Evolutionary conservation across 1,140 invertebrate genomes (phyloP), one percentile per base, ranked within the genome.

Genomic region (Solenopsis fugax): DNA sequence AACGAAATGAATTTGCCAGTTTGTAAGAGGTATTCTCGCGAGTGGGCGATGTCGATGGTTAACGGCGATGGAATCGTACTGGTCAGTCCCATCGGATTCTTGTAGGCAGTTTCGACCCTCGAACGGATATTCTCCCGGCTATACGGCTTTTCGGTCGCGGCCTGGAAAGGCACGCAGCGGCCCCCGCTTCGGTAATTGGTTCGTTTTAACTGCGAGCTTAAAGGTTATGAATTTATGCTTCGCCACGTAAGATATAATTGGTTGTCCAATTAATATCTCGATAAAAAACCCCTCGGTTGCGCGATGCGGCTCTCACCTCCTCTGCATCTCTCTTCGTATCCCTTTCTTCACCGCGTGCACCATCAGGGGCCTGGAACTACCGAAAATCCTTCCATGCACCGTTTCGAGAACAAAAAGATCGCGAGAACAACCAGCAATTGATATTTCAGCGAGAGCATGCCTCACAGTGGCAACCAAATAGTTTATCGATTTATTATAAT

Each of bases 161-260:
- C 16, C 21, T n/a, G 72, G n/a, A 45, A 50, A 52, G 67, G 34
- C 18, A 54, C 85, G 85, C 84, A 84, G 56, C 69, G 76, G 37
- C 86, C 65, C 58, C 81, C 69, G 77, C 82, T 88, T 85, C 80
- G 60, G 77, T 93, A 92, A 93, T 93, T 93, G 88, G 88, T 91
- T 92, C 91, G 80, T 92, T 93, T 92, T 92, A 93, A 87, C 88
- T 89, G 86, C 88, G 50, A 89, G 88, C 86, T 87, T 86, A 92
- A 93, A 91, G 87, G 91, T 91, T 93, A 92, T 89, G 91, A 93
- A 94, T 94, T 94, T 94, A 94, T 94, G 92, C 86, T 84, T 88
- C 72, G 82, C 89, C 90, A 90, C 87, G 90, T 90, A 90, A 91
- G 91, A 92, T 93, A 94, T 94, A 94, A 94, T 94, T 94, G 94